Conservation (phyloP, 2,113 vertebrate species). For the Taxidea taxus region DNA sequence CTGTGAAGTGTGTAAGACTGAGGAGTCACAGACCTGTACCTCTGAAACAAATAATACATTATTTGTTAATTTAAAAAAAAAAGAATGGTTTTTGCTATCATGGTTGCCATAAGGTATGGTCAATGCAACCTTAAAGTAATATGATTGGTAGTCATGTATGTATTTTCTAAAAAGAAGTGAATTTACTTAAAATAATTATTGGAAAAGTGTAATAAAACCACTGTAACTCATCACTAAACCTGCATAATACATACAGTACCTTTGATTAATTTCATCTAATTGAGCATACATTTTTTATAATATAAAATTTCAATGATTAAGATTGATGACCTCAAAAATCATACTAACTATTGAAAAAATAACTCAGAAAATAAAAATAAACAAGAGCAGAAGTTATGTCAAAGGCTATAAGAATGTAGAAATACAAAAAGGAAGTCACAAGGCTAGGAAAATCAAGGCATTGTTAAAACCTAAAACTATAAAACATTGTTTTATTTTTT, state of each 20-base stretch:
- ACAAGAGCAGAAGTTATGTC: not conserved
- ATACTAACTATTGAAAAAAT: not conserved
- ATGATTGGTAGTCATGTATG: not conserved
- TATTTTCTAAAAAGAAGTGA: not conserved
- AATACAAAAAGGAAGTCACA: not conserved
- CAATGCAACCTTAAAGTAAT: not conserved
- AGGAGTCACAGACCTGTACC: no score
- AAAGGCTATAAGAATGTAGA: not conserved
- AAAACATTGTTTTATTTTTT: not conserved
- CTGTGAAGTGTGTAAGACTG: no score
- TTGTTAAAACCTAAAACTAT: not conserved
- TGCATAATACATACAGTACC: fast-evolving
- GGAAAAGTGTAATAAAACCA: not conserved
- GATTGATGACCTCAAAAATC: not conserved
- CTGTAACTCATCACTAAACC: not conserved
- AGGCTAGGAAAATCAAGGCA: not conserved
- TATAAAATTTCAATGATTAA: not conserved
- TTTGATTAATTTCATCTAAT: not conserved
- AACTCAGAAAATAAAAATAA: not conserved
- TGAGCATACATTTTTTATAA: not conserved
- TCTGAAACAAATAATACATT: no score
- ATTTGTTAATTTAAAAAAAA: no score
- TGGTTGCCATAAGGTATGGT: not conserved
- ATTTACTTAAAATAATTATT: not conserved
- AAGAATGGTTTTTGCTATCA: not conserved